A percentile compares a stretch with the other conserved stretches of the same genome.
phyloP scores from a whole-genome alignment of 2,888 invertebrate genomes.

The Balanococcus diminutus region DNA sequence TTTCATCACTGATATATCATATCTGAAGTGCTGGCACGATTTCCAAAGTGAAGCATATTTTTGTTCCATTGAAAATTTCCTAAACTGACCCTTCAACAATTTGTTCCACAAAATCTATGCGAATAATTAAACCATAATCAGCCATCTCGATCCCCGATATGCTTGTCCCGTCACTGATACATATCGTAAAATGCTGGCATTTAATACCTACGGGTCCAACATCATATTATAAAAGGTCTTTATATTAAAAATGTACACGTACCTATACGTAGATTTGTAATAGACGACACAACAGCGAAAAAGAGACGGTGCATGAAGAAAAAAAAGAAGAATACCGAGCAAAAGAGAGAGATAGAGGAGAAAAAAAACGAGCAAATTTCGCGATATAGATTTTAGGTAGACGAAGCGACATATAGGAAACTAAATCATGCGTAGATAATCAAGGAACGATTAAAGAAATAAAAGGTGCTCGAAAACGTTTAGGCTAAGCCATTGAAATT shows the following conservation, averaged over 20 bases:
- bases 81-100: too few relatives aligned
- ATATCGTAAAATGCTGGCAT: background rate
- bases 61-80: background rate
- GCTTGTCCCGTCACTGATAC: background rate
- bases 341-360: too few relatives aligned
- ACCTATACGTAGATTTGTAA: background rate
- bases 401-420: slow-evolving; percentile 43
- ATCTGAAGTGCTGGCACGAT: too few relatives aligned
- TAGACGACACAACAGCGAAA: background rate
- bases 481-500: slow-evolving; percentile 50
- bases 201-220: background rate
- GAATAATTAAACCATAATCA: background rate
- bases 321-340: slow-evolving; percentile 16
- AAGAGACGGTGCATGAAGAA: background rate
- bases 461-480: slow-evolving; percentile 52
- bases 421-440: slow-evolving; percentile 55
- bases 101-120: background rate
- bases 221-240: slow-evolving; percentile 17
- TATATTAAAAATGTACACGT: background rate
- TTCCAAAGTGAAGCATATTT: too few relatives aligned
- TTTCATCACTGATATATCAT: too few relatives aligned
- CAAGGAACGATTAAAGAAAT: slow-evolving; percentile 53
- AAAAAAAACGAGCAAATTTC: slow-evolving; percentile 44
- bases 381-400: slow-evolving; percentile 5
- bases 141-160: background rate